Evolutionary conservation across 2,797 vertebrate species (phyloP), one percentile per base, ranked within the genome.

Genomic region (Acomys russatus): DNA sequence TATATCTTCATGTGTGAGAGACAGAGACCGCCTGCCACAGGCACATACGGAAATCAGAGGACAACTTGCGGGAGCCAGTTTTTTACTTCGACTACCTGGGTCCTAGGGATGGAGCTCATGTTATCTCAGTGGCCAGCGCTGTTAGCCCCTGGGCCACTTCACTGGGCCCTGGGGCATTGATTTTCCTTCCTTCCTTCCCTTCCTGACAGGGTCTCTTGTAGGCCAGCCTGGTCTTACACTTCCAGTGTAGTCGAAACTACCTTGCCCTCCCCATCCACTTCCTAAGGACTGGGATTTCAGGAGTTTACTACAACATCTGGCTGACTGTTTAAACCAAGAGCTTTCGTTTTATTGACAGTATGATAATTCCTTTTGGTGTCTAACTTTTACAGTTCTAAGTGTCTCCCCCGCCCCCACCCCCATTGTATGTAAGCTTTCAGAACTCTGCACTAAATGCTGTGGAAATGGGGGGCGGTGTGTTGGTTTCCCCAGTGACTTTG

Each of bases 301-400:
- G 56, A 38, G 12, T 28, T 38, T n/a, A 49, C 44, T 15, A 84
- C 23, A 15, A 85, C 63, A 68, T 22, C 9, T 0, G 10, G 30
- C 11, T 70, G 44, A 51, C n/a, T 85, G 93, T 54, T 90, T 68
- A 94, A 85, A 84, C 76, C 74, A 83, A 95, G 94, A 92, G 20
- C 22, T 28, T 92, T 91, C 56, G 88, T 94, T 95, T 92, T 56
- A 80, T 91, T 35, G 86, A 59, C 25, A 91, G 77, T 56, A 38
- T 92, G 79, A 84, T 14, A 95, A 91, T 94, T 91, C n/a, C 78
- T 17, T 94, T 93, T 76, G 30, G n/a, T 68, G 88, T 93, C 84
- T 96, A 30, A 30, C 49, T 83, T 91, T 93, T 79, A 44, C 38
- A 49, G 76, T 54, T 79, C 17, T 56, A 87, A 78, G 14, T 82